A percentile compares a stretch with the other conserved stretches of the same genome.
These are phyloP conservation scores for Synodontis membranacea DNA, from an alignment of 2,113 vertebrate genomes.

Conservation along the genomic window DNA sequence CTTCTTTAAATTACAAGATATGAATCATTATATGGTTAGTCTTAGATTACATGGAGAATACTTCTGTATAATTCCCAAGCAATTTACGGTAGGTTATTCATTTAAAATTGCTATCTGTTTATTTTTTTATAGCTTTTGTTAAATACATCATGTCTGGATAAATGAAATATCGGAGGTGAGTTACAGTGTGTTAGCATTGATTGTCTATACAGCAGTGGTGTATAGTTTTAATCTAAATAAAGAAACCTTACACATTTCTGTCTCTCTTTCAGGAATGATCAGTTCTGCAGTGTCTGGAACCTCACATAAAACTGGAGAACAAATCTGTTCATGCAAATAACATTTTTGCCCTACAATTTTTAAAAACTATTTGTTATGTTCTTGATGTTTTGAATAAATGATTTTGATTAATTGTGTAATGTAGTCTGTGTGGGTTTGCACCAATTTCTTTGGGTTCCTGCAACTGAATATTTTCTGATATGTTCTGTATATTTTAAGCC, in stretches of 20 bases:
- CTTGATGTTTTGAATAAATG: neutral
- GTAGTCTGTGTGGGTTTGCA: neutral
- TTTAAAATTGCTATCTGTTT: neutral
- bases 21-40: neutral
- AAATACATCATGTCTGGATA: slow-evolving; percentile 58
- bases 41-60: neutral
- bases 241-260: neutral
- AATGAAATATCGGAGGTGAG: slow-evolving; percentile 20
- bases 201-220: neutral
- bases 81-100: neutral
- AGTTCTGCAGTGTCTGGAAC: neutral
- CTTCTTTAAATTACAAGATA: neutral
- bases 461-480: neutral
- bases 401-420: neutral
- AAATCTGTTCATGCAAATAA: neutral
- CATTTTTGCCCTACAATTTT: neutral
- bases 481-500: neutral
- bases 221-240: neutral
- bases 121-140: slow-evolving; percentile 50
- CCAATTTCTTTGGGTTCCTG: neutral
- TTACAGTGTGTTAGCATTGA: neutral
- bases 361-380: neutral
- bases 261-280: neutral
- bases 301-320: neutral
- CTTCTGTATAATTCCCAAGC: neutral